Base-by-base conservation (phyloP, 2,888 invertebrate genomes). In the Cheilosia urbana region DNA sequence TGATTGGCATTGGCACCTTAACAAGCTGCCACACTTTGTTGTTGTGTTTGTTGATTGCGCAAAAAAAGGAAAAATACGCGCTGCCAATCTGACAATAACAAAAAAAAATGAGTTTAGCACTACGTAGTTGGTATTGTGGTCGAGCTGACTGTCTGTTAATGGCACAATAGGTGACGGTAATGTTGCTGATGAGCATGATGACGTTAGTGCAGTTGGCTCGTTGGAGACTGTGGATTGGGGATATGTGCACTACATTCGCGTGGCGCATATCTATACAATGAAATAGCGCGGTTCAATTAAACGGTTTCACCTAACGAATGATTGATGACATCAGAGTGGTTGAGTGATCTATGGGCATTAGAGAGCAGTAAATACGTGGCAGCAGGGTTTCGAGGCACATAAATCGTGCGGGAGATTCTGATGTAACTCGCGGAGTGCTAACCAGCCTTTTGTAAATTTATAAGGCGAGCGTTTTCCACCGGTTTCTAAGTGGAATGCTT, bases 1-100 rank as follows among this genome's bases (percentile, higher is more conserved):
- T 87, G 87, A 87, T 87, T 78, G 68, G 87, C 69, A 82, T 69
- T 82, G 82, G 77, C 78, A 82, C 87, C 82, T 87, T 87, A 82
- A 87, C 87, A 87, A 60, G 77, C 73, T 82, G 78, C 69, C 68
- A 73, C 66, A 87, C 65, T 73, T 62, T 73, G 45, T 77, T 77
- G 66, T 62, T 65, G 80, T 57, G 60, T 76, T 53, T 58, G 65
- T 30, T 75, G 53, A 69, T 71, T 80, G 76, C 27, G 45, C 30
- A 69, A 69, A 68, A 27, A 42, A 34, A 19, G 30, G 40, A 37
- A 76, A 37, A 19, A 42, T n/a, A 19, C 19, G 5, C 6, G 24
- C 13, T 40, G 42, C 2, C 19, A 11, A 3, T 9, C 2, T 27
- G 30, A 30, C 7, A 42, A 34, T 30, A 51, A 17, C 30, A 47